phyloP scores from a whole-genome alignment of 2,113 vertebrate species.

The Sarotherodon lohbergeri region DNA sequence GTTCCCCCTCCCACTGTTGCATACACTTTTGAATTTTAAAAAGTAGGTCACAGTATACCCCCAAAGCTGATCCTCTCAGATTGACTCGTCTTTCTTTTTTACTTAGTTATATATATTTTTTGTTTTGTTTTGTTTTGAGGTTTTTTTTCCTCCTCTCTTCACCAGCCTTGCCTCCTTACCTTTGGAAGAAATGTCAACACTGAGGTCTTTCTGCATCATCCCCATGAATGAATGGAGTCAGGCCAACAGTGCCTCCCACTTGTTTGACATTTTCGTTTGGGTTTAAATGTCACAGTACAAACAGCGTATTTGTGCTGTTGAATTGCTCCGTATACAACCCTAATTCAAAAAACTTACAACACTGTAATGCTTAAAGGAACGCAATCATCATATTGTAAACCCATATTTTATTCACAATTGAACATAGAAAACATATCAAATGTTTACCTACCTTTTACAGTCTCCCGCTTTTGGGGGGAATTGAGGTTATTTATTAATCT shows the following conservation, averaged over 20 bases:
- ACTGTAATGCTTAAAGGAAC: not conserved
- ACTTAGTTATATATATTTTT: not conserved
- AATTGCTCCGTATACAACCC: not conserved
- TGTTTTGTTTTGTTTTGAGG: not conserved
- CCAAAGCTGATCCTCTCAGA: not conserved
- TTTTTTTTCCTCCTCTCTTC: not conserved
- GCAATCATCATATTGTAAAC: not conserved
- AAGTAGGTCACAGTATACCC: slow-evolving; percentile 31
- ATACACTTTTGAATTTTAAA: not conserved
- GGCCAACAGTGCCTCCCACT: not conserved
- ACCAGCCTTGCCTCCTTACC: not conserved
- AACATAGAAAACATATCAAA: not conserved
- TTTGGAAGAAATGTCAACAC: slow-evolving; percentile 19
- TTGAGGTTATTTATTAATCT: not conserved
- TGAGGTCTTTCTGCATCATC: not conserved
- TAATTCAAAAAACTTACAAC: not conserved
- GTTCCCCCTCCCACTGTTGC: not conserved
- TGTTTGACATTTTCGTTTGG: not conserved
- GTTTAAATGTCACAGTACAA: not conserved
- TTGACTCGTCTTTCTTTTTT: not conserved
- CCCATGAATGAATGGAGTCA: not conserved
- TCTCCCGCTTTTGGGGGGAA: not conserved
- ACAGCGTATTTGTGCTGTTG: not conserved
- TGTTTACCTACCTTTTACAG: not conserved
- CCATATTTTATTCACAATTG: not conserved